Base-by-base conservation (phyloP, 2,888 invertebrate genomes). In the Camponotus fellah region DNA sequence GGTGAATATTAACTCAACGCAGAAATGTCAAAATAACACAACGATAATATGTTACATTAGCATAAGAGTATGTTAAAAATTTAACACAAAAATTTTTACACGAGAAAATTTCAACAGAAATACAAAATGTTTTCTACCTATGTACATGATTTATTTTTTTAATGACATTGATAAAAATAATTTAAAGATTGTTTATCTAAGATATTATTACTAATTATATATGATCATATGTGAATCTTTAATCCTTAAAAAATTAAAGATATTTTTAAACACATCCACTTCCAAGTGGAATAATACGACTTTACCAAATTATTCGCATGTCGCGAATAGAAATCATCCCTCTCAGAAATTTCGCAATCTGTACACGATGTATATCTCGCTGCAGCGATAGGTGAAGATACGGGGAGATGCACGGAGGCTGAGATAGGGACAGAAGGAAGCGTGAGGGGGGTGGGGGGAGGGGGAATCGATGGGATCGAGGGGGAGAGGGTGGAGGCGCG, bases 371-470 rank as follows among this genome's bases (percentile, higher is more conserved):
- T 76, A 86, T 87, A 86, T 86, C 81, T 82, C 76, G 49, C 76
- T 58, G 58, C 34, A 74, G 71, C 65, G 84, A 83, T 68, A 86
- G 87, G 85, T 79, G 86, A 80, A 85, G 85, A 86, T 86, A 87
- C 84, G 75, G 64, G 82, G 83, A 84, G 87, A 89, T 66, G 66
- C 37, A 26, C 66, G 84, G 84, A 66, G 85, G 87, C 85, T 84
- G 87, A 86, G 87, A 88, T 81, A 87, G 75, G 64, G 62, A 72
- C 77, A 66, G 49, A 66, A 71, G 49, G 72, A 58, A 66, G 69
- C 40, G 82, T n/a, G 49, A 53, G n/a, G n/a, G 8, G 49, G n/a
- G 49, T n/a, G n/a, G n/a, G 49, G 26, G n/a, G n/a, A n/a, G 49
- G n/a, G 49, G 8, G 49, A 53, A 53, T 17, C 49, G n/a, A 53